These are phyloP conservation scores for Drosophila mojavensis DNA, from an alignment of 1,140 invertebrate species.

Conservation along the genomic window DNA sequence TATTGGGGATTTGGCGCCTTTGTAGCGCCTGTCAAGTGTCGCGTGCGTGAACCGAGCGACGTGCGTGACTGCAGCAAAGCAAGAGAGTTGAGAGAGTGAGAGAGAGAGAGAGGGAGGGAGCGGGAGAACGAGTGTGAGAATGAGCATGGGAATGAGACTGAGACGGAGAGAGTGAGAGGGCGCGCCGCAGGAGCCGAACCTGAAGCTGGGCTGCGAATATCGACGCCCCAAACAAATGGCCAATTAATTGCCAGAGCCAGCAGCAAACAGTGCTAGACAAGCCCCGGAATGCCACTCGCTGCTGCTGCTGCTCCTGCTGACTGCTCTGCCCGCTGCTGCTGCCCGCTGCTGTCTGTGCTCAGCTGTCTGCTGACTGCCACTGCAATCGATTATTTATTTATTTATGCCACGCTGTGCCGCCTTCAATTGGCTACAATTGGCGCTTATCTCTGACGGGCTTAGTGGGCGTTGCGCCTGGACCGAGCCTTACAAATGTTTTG, in stretches of 20 bases:
- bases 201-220: conserved; percentile 24
- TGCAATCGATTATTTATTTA: conserved; percentile 79
- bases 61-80: conserved; percentile 35
- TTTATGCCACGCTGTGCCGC: conserved; percentile 69
- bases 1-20: conserved; percentile 75
- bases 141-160: background rate
- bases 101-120: background rate
- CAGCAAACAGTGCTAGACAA: conserved; percentile 13
- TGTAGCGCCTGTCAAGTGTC: conserved; percentile 57
- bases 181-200: background rate
- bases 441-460: conserved; percentile 59
- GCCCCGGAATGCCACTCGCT: conserved; percentile 1
- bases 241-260: conserved; percentile 69
- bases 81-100: background rate
- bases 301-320: background rate
- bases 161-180: background rate
- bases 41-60: conserved; percentile 44
- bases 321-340: conserved; percentile 1
- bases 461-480: conserved; percentile 28
- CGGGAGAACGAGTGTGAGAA: background rate
- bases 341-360: background rate
- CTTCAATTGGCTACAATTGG: conserved; percentile 75
- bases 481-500: conserved; percentile 62
- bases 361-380: conserved; percentile 18
- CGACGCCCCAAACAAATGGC: conserved; percentile 63